Evolutionary conservation across 2,797 vertebrate genomes (phyloP), one percentile per base, ranked within the genome.

Genomic region (Euphonia xanthogaster): DNA sequence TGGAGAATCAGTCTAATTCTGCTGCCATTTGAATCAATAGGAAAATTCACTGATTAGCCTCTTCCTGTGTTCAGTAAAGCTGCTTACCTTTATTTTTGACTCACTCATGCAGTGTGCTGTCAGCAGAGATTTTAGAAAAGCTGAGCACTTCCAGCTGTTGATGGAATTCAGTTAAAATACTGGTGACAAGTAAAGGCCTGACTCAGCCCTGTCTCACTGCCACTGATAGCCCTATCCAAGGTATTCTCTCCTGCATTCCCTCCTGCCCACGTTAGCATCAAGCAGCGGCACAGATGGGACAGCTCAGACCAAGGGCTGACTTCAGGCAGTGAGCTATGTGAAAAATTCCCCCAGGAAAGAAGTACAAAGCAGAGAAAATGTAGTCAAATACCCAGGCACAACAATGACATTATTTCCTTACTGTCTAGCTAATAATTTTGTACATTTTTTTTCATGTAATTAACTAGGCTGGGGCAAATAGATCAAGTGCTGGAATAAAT

Each of bases 61-160:
- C 81, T 92, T 95, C 74, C 81, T 94, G 80, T 50, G 10, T 39
- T 81, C 80, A 79, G 55, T 71, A 79, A 94, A 93, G 66, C 83
- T 88, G 76, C 73, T 70, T 93, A 90, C 92, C 83, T 95, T 90
- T 86, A 67, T 81, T 82, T 95, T 71, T 0, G 2, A 93, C 79
- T 75, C 22, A 35, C 47, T 94, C 35, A 20, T 48, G 33, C n/a
- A 73, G 30, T 44, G 31, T 65, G 57, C 68, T 85, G 21, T 90
- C 80, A 82, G 88, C 77, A 74, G 6, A 78, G 88, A 54, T 92
- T 72, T 86, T 45, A 86, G 51, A 71, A 73, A 79, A 73, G 88
- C 80, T 89, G 71, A 91, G 80, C 84, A n/a, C 44, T 96, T 87
- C 55, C 88, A 85, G 80, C 86, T 94, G 70, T 50, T 50, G 57